These are phyloP conservation scores for Ennomos quercinarius DNA, from an alignment of 2,888 invertebrate genomes.

Conservation along the genomic window DNA sequence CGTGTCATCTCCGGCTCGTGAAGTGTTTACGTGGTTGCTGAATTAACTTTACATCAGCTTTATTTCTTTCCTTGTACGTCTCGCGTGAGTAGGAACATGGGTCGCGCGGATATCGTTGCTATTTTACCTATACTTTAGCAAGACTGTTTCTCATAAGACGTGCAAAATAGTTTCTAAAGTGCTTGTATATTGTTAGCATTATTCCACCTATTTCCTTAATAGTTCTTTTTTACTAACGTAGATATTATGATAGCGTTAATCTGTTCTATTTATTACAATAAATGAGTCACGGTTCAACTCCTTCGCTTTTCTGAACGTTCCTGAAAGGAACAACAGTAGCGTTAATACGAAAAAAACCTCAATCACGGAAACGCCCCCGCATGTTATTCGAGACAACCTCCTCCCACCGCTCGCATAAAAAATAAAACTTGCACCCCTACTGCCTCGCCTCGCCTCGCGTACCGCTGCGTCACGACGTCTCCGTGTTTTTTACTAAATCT, in stretches of 20 bases:
- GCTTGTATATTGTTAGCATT: no score
- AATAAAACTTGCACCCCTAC: slow-evolving; percentile 24
- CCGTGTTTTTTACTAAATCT: slow-evolving; percentile 44
- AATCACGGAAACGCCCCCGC: background rate
- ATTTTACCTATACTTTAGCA: no score
- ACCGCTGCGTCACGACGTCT: slow-evolving; percentile 35
- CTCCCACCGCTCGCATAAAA: slow-evolving; percentile 8
- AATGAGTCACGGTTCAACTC: no score
- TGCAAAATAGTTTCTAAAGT: no score
- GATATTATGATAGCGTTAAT: no score
- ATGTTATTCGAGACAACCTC: slow-evolving; percentile 5
- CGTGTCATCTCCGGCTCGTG: slow-evolving; percentile 1
- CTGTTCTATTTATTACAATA: no score
- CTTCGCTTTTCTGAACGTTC: no score
- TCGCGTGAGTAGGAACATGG: background rate
- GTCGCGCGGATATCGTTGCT: no score
- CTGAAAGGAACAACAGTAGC: no score
- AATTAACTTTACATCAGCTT: slow-evolving; percentile 11
- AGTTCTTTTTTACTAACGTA: no score
- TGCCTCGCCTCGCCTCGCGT: slow-evolving; percentile 12
- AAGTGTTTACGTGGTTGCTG: slow-evolving; percentile 1
- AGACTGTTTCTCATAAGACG: no score
- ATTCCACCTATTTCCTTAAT: no score
- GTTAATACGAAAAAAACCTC: background rate
- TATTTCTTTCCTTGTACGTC: background rate